Conservation (phyloP, 2,113 vertebrate genomes). For the Vimba vimba region DNA sequence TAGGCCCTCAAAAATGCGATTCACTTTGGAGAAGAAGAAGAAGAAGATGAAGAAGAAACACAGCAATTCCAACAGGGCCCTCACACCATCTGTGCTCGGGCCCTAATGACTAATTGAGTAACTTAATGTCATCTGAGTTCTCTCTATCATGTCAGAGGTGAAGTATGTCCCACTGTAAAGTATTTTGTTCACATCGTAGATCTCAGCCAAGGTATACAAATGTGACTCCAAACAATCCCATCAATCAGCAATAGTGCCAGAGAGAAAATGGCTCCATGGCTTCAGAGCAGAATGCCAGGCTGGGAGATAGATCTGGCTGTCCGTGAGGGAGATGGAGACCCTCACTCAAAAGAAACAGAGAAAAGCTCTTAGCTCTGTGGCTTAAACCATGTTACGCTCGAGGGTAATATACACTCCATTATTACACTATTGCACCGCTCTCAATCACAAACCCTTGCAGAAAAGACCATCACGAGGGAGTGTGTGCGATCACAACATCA, state of each 20-base stretch:
- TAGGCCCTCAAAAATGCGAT: too few relatives aligned
- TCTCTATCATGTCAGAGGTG: background rate
- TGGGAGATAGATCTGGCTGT: constrained; percentile 34
- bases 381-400: constrained; percentile 62
- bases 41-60: too few relatives aligned
- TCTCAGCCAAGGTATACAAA: constrained; percentile 19
- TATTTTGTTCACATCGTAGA: constrained; percentile 9
- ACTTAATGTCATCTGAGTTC: background rate
- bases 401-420: constrained; percentile 42
- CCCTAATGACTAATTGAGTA: background rate
- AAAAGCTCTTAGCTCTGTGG: constrained; percentile 55
- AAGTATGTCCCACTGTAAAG: constrained; percentile 6
- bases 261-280: constrained; percentile 31
- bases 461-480: constrained; percentile 47
- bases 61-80: too few relatives aligned
- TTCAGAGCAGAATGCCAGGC: constrained; percentile 34
- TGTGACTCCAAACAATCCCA: constrained; percentile 13
- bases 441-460: constrained; percentile 28
- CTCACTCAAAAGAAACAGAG: constrained; percentile 48
- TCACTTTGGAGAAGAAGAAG: too few relatives aligned
- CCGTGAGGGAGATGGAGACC: constrained; percentile 44
- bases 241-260: background rate
- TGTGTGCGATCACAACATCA: background rate
- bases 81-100: too few relatives aligned
- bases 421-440: constrained; percentile 29